Evolutionary conservation across 2,113 vertebrate species (phyloP).

Genomic region (Lampris megalopsis): DNA sequence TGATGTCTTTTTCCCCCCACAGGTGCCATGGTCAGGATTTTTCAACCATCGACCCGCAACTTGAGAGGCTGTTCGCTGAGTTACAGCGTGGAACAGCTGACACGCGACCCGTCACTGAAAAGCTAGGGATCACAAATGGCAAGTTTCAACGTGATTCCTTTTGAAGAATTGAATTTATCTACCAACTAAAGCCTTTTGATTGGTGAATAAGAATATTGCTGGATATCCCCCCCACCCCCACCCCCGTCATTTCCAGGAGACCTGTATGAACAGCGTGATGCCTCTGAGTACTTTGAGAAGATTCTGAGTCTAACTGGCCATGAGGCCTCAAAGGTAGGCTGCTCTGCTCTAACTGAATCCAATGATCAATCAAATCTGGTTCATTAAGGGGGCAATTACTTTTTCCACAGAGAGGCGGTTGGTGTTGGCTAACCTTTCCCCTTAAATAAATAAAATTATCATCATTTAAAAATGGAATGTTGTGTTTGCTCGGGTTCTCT

Average conservation of each 20-base stretch:
- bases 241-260: constrained; percentile 40
- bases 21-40: not conserved
- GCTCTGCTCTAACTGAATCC: not conserved
- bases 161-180: not conserved
- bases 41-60: constrained; percentile 29
- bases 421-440: no score
- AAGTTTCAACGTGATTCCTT: not conserved
- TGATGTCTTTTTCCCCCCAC: not conserved
- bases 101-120: constrained; percentile 33
- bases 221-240: not conserved
- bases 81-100: constrained; percentile 10
- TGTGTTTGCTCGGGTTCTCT: no score
- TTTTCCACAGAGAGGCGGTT: not conserved
- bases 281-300: constrained; percentile 79
- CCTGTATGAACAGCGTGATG: constrained; percentile 73
- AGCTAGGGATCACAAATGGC: constrained; percentile 70
- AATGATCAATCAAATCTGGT: not conserved
- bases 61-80: constrained; percentile 57
- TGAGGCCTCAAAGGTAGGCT: constrained; percentile 58
- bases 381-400: not conserved
- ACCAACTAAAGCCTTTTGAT: not conserved
- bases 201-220: not conserved
- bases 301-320: constrained; percentile 56
- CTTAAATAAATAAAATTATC: no score
- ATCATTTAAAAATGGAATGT: no score